Base-by-base conservation (phyloP, 2,888 invertebrate genomes). In the Cataglyphis rosenhaueri region DNA sequence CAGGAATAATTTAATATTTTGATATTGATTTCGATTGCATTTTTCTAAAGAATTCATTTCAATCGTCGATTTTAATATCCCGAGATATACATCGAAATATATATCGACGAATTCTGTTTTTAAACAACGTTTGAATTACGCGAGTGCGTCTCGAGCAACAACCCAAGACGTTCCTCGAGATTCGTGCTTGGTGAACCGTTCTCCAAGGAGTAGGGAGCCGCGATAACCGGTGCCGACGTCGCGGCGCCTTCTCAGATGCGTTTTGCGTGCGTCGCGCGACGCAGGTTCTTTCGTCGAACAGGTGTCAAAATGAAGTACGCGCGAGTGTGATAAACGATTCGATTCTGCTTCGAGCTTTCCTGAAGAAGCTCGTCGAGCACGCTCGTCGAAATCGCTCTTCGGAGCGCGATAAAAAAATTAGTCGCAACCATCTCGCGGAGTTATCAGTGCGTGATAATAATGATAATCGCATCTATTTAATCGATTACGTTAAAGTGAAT, bases 211-310 rank as follows among this genome's bases (percentile, higher is more conserved):
- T 79, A 79, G 78, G 78, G 78, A 61, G 70, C 25, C 59, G 44
- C 44, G 70, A 79, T 79, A 70, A 59, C 59, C 78, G 70, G 78
- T 79, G 78, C 78, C 59, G 61, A 70, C 78, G 70, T 79, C 78
- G 78, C 44, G 70, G 78, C 70, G 70, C 59, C 41, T 61, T 55
- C n/a, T 75, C 81, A 81, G 81, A 75, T 52, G 81, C 52, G 76
- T 75, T 81, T 81, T 38, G 52, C 64, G 81, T 75, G 81, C 55
- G 52, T 64, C 62, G 73, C 62, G 52, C 62, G n/a, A 81, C 81
- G 76, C 75, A 75, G 81, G 44, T 70, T 44, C 18, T n/a, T 52
- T 52, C 38, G 18, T 70, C 57, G 21, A 59, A 44, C 78, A 78
- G 70, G 70, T 70, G 41, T 59, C 44, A 12, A 21, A n/a, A 52